Evolutionary conservation across 2,888 invertebrate genomes (phyloP).

Genomic region (Diarsia brunnea): DNA sequence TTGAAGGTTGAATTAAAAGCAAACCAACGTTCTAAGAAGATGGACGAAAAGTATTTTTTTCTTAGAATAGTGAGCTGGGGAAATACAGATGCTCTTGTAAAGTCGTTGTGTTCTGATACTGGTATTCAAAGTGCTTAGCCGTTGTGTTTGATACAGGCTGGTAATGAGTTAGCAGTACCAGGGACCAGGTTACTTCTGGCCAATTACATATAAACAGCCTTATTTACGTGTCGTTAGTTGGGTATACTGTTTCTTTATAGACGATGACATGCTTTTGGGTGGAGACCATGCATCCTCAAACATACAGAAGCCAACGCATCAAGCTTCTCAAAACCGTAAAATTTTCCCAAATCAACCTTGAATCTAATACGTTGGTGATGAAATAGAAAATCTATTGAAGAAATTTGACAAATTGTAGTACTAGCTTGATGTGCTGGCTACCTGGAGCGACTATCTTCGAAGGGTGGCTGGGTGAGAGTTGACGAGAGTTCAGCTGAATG

Average conservation of each 20-base stretch:
- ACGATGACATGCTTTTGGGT: background rate
- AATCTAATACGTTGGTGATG: no score
- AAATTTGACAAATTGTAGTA: no score
- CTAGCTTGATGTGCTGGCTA: background rate
- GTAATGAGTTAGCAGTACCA: background rate
- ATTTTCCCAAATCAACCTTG: no score
- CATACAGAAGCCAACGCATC: no score
- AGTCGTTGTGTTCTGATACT: background rate
- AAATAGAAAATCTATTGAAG: no score
- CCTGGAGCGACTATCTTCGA: background rate
- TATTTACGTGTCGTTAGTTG: background rate
- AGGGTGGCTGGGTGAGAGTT: background rate
- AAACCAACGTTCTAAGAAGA: background rate
- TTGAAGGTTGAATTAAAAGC: background rate
- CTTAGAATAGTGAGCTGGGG: background rate
- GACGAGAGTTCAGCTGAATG: background rate
- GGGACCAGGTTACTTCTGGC: background rate
- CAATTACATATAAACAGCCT: background rate
- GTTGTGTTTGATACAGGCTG: background rate
- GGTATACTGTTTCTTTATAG: background rate
- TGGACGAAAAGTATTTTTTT: background rate
- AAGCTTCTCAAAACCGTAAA: no score
- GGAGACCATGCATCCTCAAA: background rate
- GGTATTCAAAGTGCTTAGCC: background rate
- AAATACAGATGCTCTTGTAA: background rate